Evolutionary conservation across 2,888 invertebrate species (phyloP).

Genomic region (Galerucella calmariensis): DNA sequence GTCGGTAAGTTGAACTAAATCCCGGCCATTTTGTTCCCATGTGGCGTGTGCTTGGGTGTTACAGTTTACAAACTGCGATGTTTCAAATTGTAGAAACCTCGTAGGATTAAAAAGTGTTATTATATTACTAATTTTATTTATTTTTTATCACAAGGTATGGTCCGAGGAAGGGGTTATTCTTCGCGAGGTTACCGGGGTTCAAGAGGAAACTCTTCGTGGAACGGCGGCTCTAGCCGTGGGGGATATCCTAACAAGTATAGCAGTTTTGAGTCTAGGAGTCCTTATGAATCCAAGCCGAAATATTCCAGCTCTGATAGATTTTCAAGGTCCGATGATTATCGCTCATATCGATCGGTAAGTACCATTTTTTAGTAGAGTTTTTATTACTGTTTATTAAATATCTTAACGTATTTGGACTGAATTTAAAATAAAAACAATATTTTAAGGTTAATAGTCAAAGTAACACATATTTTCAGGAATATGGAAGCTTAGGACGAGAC

Average conservation of each 20-base stretch:
- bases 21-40: constrained; percentile 5
- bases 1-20: background rate
- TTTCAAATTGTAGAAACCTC: no score
- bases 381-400: background rate
- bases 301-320: constrained; percentile 57
- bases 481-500: constrained; percentile 66
- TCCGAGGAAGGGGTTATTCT: constrained; percentile 54
- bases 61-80: background rate
- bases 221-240: constrained; percentile 51
- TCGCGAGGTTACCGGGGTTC: constrained; percentile 56
- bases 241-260: constrained; percentile 46
- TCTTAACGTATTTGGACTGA: background rate
- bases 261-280: constrained; percentile 44
- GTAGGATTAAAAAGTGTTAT: background rate
- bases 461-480: constrained; percentile 12
- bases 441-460: background rate
- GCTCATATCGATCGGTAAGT: constrained; percentile 59
- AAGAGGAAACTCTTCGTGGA: constrained; percentile 54
- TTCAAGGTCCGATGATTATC: constrained; percentile 58
- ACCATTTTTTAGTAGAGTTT: background rate
- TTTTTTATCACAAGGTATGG: background rate
- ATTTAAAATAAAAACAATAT: background rate
- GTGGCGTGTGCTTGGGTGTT: background rate
- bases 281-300: constrained; percentile 58
- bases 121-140: background rate